Evolutionary conservation across 2,888 invertebrate genomes (phyloP), one percentile per base, ranked within the genome.

Genomic region (Polydrusus cervinus): DNA sequence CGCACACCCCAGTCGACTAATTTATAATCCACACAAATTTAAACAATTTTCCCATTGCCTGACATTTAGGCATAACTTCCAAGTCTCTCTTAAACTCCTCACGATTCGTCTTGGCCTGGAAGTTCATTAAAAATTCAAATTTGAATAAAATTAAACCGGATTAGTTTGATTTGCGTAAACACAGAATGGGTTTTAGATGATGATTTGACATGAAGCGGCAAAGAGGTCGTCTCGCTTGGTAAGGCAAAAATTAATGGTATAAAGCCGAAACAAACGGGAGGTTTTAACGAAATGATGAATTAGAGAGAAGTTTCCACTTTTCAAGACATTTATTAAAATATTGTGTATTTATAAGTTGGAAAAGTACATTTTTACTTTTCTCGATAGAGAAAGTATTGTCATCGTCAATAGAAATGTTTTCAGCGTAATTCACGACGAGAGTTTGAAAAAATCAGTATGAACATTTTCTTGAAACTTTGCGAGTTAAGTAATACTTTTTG

Each of bases 121-220:
- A 53, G 13, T 66, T 66, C 53, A 66, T 66, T 66, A 66, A 66
- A 66, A 66, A 66, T 66, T 66, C 55, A 74, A 76, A 78, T 77
- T 76, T 60, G 62, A 71, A 76, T 71, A 80, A 84, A 82, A 83
- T 83, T 82, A 80, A 82, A 81, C 79, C 75, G 81, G 79, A 83
- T 84, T 80, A 78, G 79, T 76, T 78, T 79, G 78, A 71, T 66
- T 76, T 79, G 74, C 71, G 80, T 82, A 82, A 83, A 84, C 81
- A 82, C n/a, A 3, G 14, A 80, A 79, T 78, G 78, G 81, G 30
- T 18, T 53, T 49, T 51, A 20, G 13, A 53, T 53, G 66, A 38
- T 40, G 53, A 66, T 30, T 53, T 66, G 66, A 66, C 53, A 57
- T 57, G 34, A 9, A 53, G 25, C 53, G 53, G 53, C 25, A 30